Evolutionary conservation across 2,888 invertebrate genomes (phyloP), one percentile per base, ranked within the genome.

Genomic region (Axea sp.): DNA sequence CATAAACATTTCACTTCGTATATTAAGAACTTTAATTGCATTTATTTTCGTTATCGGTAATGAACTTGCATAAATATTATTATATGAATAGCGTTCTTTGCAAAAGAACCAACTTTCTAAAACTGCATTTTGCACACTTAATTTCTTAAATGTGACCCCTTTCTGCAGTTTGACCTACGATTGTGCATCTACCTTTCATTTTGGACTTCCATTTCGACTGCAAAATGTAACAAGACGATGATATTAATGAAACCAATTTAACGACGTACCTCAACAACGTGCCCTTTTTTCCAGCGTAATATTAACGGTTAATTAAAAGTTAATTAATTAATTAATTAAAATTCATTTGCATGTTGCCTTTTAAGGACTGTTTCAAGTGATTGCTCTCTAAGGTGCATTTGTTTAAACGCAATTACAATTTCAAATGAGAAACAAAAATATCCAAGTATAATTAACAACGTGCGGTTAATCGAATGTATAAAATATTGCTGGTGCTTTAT

Each of bases 141-240:
- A 51, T 43, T 43, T 26, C 30, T 26, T 30, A 19, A 47, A 26
- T 31, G 9, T 47, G 51, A 69, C 69, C 68, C 7, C 53, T 47
- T 69, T 69, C 26, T 7, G 24, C 19, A 26, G 24, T 39, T 35
- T 53, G 55, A 69, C 60, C 69, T 14, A 51, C 28, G 45, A 45
- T 43, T 53, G 60, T 69, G 69, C 39, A 60, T 30, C 39, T 9
- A 53, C 67, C 69, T 69, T 69, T 69, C 68, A 60, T 69, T 49
- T 41, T 30, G 41, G 7, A 19, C 47, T 5, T 43, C 24, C 35
- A 37, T 15, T 30, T 14, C 30, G 41, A 49, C 49, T 49, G 41
- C 28, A 45, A 49, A 41, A 9, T 22, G 37, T 28, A 45, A 43
- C 53, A 19, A 14, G 51, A 41, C 33, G 26, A 45, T 14, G 37